Conservation (phyloP, 2,888 invertebrate species). For the Nebria salina region DNA sequence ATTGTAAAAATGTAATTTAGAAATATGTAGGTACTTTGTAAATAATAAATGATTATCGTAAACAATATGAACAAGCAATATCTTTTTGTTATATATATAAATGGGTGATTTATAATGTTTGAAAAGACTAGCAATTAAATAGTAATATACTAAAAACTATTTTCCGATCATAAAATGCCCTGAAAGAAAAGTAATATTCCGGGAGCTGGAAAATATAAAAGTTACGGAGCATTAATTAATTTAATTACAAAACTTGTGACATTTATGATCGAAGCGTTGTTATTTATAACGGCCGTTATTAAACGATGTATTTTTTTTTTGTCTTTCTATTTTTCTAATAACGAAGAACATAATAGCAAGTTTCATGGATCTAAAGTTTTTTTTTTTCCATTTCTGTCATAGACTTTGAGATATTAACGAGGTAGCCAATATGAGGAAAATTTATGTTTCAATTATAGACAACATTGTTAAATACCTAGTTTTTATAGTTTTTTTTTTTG, state of each 20-base stretch:
- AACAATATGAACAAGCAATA: too few relatives aligned
- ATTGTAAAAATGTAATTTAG: too few relatives aligned
- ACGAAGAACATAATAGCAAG: conserved; percentile 34
- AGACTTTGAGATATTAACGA: conserved; percentile 35
- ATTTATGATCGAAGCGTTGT: conserved; percentile 60
- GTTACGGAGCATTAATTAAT: conserved; percentile 62
- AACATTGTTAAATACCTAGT: too few relatives aligned
- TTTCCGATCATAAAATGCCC: conserved; percentile 42
- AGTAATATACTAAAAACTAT: conserved; percentile 29
- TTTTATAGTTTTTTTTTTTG: too few relatives aligned
- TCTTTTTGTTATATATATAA: too few relatives aligned
- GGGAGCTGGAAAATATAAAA: conserved; percentile 56
- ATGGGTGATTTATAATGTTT: too few relatives aligned
- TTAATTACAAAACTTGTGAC: conserved; percentile 65
- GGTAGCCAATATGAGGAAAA: conserved; percentile 26
- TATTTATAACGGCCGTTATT: conserved; percentile 60
- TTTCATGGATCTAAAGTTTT: conserved; percentile 22
- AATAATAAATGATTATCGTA: too few relatives aligned
- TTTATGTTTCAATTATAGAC: conserved; percentile 42
- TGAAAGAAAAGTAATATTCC: conserved; percentile 44
- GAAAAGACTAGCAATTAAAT: conserved; percentile 34
- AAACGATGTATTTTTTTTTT: conserved; percentile 47
- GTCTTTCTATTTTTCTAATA: conserved; percentile 52
- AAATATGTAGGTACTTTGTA: too few relatives aligned
- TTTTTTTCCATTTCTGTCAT: conserved; percentile 9